These are phyloP conservation scores for Rhinopomastus cyanomelas DNA, from an alignment of 2,113 vertebrate genomes.

Conservation along the genomic window DNA sequence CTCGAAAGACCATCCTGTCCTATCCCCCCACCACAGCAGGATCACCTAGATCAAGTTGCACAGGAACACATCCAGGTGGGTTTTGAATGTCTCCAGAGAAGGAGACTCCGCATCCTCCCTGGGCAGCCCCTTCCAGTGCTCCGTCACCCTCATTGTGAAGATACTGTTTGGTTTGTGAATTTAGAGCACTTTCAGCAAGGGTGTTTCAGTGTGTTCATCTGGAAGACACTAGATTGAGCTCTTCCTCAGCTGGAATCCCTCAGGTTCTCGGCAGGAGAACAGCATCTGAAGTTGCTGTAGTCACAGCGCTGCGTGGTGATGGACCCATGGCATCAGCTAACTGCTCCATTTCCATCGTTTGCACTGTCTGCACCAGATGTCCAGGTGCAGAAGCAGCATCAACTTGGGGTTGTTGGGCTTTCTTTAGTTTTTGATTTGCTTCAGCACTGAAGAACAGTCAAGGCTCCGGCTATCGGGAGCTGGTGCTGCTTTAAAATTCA, in stretches of 20 bases:
- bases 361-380: neutral
- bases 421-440: neutral
- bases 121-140: no score
- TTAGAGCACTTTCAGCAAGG: neutral
- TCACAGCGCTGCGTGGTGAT: accelerated
- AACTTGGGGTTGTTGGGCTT: neutral
- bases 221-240: neutral
- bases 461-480: conserved; percentile 39
- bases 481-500: conserved; percentile 30
- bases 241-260: neutral
- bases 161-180: neutral
- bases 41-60: no score
- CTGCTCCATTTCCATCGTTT: neutral
- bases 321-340: neutral
- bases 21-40: no score
- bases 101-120: no score
- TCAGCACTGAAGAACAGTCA: neutral
- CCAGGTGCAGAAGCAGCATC: neutral
- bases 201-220: neutral
- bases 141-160: no score
- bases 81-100: no score
- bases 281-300: neutral
- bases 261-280: neutral
- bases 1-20: no score
- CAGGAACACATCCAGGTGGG: no score